Base-by-base conservation (phyloP, 2,888 invertebrate genomes). In the Agrilus biguttatus region DNA sequence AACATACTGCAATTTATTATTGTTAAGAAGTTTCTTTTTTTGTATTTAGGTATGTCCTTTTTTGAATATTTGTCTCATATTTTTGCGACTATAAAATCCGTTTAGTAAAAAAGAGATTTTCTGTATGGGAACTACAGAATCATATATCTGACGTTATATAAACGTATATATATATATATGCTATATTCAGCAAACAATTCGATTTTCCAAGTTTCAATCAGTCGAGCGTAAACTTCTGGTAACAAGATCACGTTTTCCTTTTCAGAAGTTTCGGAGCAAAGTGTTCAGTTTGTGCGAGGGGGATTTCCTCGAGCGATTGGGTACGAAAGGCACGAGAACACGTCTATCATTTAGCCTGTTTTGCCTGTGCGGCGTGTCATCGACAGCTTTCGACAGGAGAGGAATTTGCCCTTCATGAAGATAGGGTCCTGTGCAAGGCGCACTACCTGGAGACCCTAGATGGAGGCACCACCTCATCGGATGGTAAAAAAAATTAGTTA, bases 331-430 rank as follows among this genome's bases (percentile, higher is more conserved):
- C 97, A 33, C 75, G 89, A 41, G 87, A 89, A 60, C 83, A 88
- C 65, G 91, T 97, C 32, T 98, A 95, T 71, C 97, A 98, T 70
- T 74, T 98, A 64, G 97, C 97, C 39, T 98, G 98, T 70, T 98
- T 98, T 70, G 93, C 96, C 14, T 97, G 97, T 68, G 93, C 96
- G 67, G 88, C 90, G 46, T 92, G 92, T 66, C 89, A 90, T 55
- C 76, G 91, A 32, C 92, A 92, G 68, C 73, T 92, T 46, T 88
- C 87, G 51, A 92, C 91, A 1, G 95, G 95, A 5, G 95, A 96
- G 66, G 95, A 97, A 72, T 98, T 97, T 68, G 95, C 96, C 10
- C 76, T 97, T 47, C 86, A 93, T 65, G 93, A 96, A 56, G 88
- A 89, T 64, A 72, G 91, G 51, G 85, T 98, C 45, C 78, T 98